Percentiles rank a stretch among this genome's conserved stretches.
Evolutionary conservation across 2,113 vertebrate species (phyloP).

Genomic region (Cairina moschata): DNA sequence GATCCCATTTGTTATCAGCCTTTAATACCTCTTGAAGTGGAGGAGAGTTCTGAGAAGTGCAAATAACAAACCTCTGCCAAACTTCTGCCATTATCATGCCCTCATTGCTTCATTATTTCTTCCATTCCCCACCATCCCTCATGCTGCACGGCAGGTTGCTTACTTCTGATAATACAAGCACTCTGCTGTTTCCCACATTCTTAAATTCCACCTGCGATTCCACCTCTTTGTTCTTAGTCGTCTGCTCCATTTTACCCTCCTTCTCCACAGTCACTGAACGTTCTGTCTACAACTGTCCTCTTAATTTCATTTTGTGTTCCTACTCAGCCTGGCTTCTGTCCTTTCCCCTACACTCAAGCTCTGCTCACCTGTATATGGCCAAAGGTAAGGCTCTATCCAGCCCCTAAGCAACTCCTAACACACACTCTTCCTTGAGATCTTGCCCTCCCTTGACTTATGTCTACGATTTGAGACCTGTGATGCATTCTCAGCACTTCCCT

Average conservation of each 20-base stretch:
- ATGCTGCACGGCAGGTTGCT: neutral
- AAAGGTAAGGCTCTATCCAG: neutral
- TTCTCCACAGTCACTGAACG: neutral
- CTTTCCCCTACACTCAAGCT: neutral
- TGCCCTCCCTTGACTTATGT: neutral
- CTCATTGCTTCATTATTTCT: neutral
- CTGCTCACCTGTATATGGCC: accelerated
- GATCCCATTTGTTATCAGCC: neutral
- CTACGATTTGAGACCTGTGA: neutral
- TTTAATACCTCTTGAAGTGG: neutral
- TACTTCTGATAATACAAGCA: neutral
- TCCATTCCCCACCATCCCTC: neutral
- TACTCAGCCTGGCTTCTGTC: neutral
- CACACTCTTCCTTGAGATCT: neutral
- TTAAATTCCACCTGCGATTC: neutral
- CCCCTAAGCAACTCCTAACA: neutral
- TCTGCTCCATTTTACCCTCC: neutral
- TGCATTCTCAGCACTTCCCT: neutral
- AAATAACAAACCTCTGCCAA: neutral
- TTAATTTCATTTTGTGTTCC: neutral
- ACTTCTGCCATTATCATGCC: neutral
- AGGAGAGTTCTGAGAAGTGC: neutral
- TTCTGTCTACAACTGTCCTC: neutral
- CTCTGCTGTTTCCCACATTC: neutral
- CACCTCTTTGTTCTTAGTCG: neutral